These are phyloP conservation scores for Oegoconia quadripuncta DNA, from an alignment of 2,888 invertebrate genomes.

Conservation along the genomic window DNA sequence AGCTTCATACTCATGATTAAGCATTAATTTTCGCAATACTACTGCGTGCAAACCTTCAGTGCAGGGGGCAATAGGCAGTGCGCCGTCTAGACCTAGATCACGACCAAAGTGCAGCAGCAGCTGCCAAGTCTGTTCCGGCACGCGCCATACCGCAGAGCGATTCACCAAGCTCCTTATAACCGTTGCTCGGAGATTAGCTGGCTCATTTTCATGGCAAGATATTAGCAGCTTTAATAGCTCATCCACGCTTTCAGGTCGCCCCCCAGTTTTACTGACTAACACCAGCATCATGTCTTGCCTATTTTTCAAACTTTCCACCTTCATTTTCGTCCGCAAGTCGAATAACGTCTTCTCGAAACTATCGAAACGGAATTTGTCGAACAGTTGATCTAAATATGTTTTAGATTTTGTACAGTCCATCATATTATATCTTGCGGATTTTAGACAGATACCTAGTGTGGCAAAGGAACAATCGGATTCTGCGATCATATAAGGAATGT, in stretches of 20 bases:
- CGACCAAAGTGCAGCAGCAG: constrained; percentile 40
- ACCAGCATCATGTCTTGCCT: constrained; percentile 55
- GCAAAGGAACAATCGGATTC: too few species aligned
- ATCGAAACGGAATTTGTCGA: constrained; percentile 46
- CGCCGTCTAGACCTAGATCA: constrained; percentile 52
- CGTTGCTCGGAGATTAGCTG: constrained; percentile 46
- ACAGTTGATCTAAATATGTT: constrained; percentile 44
- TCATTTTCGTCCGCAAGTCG: constrained; percentile 43
- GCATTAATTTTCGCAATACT: constrained; percentile 41
- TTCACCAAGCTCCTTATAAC: constrained; percentile 54
- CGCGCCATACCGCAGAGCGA: constrained; percentile 49
- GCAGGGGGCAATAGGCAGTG: constrained; percentile 34
- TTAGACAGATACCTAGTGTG: too few species aligned
- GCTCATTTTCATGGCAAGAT: constrained; percentile 43
- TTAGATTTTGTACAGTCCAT: too few species aligned
- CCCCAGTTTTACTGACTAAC: constrained; percentile 57
- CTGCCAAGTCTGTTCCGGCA: constrained; percentile 42
- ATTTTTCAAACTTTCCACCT: constrained; percentile 39
- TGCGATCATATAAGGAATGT: background rate
- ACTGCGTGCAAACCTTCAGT: constrained; percentile 53
- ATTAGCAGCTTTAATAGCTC: constrained; percentile 38
- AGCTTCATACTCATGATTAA: constrained; percentile 21
- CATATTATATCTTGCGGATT: too few species aligned
- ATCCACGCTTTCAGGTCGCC: constrained; percentile 35
- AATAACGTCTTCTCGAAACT: constrained; percentile 45